Base-by-base conservation (phyloP, 2,888 invertebrate species). In the Melieria omissa region DNA sequence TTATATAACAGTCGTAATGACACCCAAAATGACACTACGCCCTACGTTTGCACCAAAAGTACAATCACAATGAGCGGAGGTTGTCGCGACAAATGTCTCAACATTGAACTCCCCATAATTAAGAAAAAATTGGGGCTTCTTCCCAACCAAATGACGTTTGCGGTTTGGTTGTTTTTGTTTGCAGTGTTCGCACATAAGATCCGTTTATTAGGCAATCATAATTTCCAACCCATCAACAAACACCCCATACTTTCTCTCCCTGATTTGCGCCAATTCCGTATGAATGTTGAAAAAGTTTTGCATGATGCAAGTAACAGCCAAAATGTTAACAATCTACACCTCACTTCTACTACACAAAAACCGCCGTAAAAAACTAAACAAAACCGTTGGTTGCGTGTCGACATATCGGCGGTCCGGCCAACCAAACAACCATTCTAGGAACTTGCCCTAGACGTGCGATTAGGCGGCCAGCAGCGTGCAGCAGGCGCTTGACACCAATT, bases 391-490 rank as follows among this genome's bases (percentile, higher is more conserved):
- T 29, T 29, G 29, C 29, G 29, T 29, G 29, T 29, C 29, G 29
- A 29, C 29, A 29, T 29, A 29, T 29, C 29, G 29, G 29, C 46
- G 47, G 61, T 29, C 61, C 57, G 61, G 42, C 68, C 69, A 70
- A 73, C 69, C 58, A 55, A 72, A 73, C 79, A 80, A 82, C 78
- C 84, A 85, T 85, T 85, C 85, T 86, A 86, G 86, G 86, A 85
- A 86, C 86, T 85, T 86, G 85, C 86, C 82, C 84, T 85, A 85
- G 85, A 84, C 82, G 85, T 77, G 72, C 60, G 60, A 84, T 45
- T 78, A 85, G 82, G 84, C 75, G 73, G 70, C 4, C 85, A 85
- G 81, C 71, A 78, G 72, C 12, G 42, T 41, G 4, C n/a, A 80
- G 76, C 72, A 76, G 57, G 70, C 58, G 45, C 72, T 65, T 74